Conservation (phyloP, 2,113 vertebrate species). For the Blennius ocellaris region DNA sequence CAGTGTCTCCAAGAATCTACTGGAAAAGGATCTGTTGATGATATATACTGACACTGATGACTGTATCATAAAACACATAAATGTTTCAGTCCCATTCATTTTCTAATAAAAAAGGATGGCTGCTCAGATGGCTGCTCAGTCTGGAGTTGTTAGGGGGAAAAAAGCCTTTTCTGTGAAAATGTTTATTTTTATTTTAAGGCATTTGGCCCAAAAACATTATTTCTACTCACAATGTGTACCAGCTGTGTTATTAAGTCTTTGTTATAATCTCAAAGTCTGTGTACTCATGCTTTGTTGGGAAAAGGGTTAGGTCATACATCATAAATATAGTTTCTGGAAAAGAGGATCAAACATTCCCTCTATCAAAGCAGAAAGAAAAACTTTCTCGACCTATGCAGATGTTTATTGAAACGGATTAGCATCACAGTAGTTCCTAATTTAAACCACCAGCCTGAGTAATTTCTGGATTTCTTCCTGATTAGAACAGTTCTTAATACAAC, state of each 20-base stretch:
- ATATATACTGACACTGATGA: conserved; percentile 2
- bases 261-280: conserved; percentile 24
- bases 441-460: background rate
- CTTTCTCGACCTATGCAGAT: background rate
- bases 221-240: conserved; percentile 11
- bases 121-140: background rate
- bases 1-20: conserved; percentile 1
- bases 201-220: conserved; percentile 9
- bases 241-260: conserved; percentile 28
- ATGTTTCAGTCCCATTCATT: background rate
- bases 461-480: conserved; percentile 4
- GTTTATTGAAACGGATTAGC: conserved; percentile 19
- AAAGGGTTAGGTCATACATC: conserved; percentile 50
- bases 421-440: conserved; percentile 2
- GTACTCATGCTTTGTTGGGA: conserved; percentile 31
- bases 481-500: conserved; percentile 7
- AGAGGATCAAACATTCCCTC: conserved; percentile 29
- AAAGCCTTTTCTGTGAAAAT: conserved; percentile 1
- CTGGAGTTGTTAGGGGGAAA: background rate
- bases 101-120: background rate
- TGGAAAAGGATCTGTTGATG: background rate
- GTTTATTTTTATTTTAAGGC: background rate
- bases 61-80: conserved; percentile 3
- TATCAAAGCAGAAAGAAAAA: conserved; percentile 25
- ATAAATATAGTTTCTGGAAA: conserved; percentile 43